Conservation (phyloP, 2,888 invertebrate genomes). For the Carabus problematicus region DNA sequence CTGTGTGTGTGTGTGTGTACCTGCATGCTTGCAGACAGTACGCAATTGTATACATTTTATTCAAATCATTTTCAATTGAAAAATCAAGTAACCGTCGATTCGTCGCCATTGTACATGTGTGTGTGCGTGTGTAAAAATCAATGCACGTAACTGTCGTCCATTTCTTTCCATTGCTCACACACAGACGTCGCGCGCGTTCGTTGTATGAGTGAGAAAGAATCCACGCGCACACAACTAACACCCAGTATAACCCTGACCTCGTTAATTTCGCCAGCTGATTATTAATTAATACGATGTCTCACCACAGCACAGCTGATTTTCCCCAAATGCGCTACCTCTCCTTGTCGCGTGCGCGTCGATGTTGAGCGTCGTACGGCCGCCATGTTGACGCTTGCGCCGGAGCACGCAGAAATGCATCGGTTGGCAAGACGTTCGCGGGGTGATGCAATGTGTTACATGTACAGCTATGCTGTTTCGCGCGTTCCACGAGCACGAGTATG, state of each 20-base stretch:
- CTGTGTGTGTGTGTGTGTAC: not conserved
- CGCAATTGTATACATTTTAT: slow-evolving; percentile 45
- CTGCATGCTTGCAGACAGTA: not conserved
- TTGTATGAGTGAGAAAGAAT: too few relatives aligned
- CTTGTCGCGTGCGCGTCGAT: not conserved
- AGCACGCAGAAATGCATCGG: too few relatives aligned
- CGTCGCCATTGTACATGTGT: slow-evolving; percentile 16
- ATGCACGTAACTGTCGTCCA: too few relatives aligned
- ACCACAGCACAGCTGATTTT: slow-evolving; percentile 18
- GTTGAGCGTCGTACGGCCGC: slow-evolving; percentile 51
- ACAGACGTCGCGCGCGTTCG: too few relatives aligned
- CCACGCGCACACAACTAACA: too few relatives aligned
- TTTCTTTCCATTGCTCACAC: too few relatives aligned
- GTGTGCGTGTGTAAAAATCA: too few relatives aligned
- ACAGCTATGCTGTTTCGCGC: slow-evolving; percentile 18
- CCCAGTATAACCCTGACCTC: slow-evolving; percentile 22
- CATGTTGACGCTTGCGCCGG: slow-evolving; percentile 56
- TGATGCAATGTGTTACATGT: slow-evolving; percentile 7
- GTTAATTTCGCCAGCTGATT: slow-evolving; percentile 22
- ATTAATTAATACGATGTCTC: slow-evolving; percentile 31
- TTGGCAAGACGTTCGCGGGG: too few relatives aligned
- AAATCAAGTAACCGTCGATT: slow-evolving; percentile 46
- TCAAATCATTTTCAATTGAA: slow-evolving; percentile 52
- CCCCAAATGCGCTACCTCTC: not conserved
- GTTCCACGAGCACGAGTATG: slow-evolving; percentile 16